Conservation (phyloP, 2,113 vertebrate genomes). For the Ceyx margarethae region DNA sequence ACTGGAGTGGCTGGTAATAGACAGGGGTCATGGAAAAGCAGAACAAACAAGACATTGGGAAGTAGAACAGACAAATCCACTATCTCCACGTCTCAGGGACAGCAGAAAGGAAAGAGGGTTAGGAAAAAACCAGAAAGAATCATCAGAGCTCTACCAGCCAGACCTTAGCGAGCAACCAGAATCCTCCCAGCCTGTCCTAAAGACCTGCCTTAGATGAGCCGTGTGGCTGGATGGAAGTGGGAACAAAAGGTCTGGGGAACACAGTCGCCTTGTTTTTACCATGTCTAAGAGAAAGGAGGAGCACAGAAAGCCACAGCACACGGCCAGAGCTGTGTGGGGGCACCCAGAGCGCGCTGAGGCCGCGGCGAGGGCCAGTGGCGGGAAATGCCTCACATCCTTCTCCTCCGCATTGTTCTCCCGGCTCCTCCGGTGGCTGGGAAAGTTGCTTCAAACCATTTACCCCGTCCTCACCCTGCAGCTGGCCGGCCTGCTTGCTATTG, state of each 20-base stretch:
- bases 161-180: neutral
- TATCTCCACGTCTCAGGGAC: neutral
- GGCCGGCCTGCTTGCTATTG: neutral
- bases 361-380: neutral
- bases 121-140: neutral
- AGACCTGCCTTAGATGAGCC: neutral
- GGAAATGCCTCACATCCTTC: constrained; percentile 71
- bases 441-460: constrained; percentile 65
- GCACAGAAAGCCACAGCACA: neutral
- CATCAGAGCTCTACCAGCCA: neutral
- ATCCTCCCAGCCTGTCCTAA: neutral
- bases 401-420: constrained; percentile 59
- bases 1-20: neutral
- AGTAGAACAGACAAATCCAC: neutral
- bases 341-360: constrained; percentile 43
- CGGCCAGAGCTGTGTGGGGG: neutral
- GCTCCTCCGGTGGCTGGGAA: constrained; percentile 64
- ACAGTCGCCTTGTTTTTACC: neutral
- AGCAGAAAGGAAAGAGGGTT: neutral
- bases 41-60: neutral
- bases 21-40: neutral
- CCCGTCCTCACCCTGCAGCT: constrained; percentile 60
- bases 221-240: neutral
- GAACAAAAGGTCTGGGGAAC: too few relatives aligned
- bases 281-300: neutral